Base-by-base conservation (phyloP, 2,113 vertebrate genomes). In the Megaptera novaeangliae region DNA sequence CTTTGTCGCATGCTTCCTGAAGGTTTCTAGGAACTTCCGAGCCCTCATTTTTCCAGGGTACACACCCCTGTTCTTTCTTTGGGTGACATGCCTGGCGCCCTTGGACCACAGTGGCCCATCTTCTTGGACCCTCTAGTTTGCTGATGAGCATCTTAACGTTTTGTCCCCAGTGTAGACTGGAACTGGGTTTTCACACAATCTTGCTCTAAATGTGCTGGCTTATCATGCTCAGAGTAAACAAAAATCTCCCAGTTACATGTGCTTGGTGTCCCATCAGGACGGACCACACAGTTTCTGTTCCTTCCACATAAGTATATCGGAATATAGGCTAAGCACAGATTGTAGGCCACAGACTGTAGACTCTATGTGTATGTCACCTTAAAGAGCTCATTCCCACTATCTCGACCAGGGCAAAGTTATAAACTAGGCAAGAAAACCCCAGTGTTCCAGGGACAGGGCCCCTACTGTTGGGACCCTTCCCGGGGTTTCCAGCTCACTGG, bases 221-320 rank as follows among this genome's bases (percentile, higher is more conserved):
- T 41, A 57, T 46, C 25, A 25, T 6, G 46, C 36, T 77, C 15
- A 31, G 1, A 3, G 66, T 52, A 36, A 29, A 49, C 27, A 49
- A 41, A 77, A 21, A 25, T 29, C 27, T 15, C 55, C 27, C 17
- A 1, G n/a, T 31, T 11, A 31, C 13, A 8, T 6, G 7, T 11
- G 25, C 34, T 14, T 2, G 18, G 59, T 55, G 46, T 85, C 61
- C 49, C 15, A 18, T 34, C 57, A 36, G 39, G 23, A 21, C 25
- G 5, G 39, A 27, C 7, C 61, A 59, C 11, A 3, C 6, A 18
- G 44, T 2, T 46, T 81, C 74, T 18, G 29, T 39, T 71, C n/a
- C 29, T 87, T 87, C 82, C 23, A 29, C 2, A 0, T 31, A 41
- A 20, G 41, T 4, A 10, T 4, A 3, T 23, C 0, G 0, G 46